phyloP scores from a whole-genome alignment of 2,113 vertebrate species.

The Pipra filicauda region DNA sequence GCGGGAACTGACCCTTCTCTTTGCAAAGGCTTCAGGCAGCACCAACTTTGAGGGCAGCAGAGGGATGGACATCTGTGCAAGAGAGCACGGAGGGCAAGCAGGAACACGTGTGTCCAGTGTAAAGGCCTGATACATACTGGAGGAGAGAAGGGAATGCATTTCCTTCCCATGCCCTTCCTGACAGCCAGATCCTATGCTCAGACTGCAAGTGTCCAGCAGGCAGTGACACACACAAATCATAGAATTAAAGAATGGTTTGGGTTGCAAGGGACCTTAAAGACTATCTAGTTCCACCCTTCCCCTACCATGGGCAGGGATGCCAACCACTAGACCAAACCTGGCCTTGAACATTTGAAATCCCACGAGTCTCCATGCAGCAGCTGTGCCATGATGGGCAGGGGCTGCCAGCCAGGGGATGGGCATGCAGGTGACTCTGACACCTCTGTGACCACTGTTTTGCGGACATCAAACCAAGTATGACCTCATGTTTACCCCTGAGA shows the following conservation, averaged over 20 bases:
- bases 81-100: accelerated
- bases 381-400: background rate
- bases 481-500: background rate
- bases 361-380: background rate
- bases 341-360: background rate
- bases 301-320: background rate
- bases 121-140: background rate
- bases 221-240: background rate
- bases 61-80: no score
- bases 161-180: background rate
- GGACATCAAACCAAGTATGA: background rate
- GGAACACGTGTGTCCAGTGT: accelerated
- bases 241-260: background rate
- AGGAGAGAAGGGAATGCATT: background rate
- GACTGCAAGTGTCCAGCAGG: background rate
- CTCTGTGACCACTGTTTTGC: background rate
- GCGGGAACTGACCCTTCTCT: background rate
- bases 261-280: background rate
- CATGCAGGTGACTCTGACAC: background rate
- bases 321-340: background rate
- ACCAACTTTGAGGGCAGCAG: background rate
- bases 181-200: background rate
- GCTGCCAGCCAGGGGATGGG: background rate
- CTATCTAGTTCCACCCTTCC: background rate
- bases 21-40: background rate